A percentile compares a stretch with the other conserved stretches of the same genome.
phyloP scores from a whole-genome alignment of 2,113 vertebrate genomes.

The Solenodon paradoxus region DNA sequence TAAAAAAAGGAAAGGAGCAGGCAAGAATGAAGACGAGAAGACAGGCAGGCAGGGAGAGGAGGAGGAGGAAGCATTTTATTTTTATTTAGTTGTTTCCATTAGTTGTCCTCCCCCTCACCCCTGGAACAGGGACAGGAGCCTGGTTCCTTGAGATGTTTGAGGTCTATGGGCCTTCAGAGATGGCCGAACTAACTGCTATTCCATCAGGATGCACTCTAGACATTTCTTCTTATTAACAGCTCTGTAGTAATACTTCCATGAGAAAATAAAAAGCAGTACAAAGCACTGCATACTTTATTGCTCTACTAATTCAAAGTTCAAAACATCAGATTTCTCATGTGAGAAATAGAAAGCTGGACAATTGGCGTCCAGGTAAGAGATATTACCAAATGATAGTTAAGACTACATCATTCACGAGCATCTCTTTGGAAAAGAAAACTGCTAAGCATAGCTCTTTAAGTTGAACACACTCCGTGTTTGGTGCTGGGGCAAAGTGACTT shows the following conservation, averaged over 20 bases:
- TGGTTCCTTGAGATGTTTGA: too few species aligned
- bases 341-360: slow-evolving; percentile 59
- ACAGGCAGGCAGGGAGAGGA: too few species aligned
- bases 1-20: too few species aligned
- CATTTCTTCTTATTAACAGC: not conserved
- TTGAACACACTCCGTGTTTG: slow-evolving; percentile 30
- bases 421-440: slow-evolving; percentile 73
- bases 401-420: slow-evolving; percentile 55
- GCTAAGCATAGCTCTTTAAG: not conserved
- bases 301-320: not conserved
- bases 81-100: too few species aligned
- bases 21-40: too few species aligned
- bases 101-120: too few species aligned
- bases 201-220: not conserved
- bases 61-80: too few species aligned
- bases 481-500: too few species aligned
- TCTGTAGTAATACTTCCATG: not conserved
- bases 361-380: slow-evolving; percentile 76
- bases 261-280: not conserved
- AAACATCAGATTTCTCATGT: slow-evolving; percentile 52
- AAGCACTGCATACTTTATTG: not conserved
- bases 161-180: too few species aligned
- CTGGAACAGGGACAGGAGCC: too few species aligned
- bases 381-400: slow-evolving; percentile 79
- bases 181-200: too few species aligned